Conservation (phyloP, 2,888 invertebrate species). For the Caenorhabditis wallacei region DNA sequence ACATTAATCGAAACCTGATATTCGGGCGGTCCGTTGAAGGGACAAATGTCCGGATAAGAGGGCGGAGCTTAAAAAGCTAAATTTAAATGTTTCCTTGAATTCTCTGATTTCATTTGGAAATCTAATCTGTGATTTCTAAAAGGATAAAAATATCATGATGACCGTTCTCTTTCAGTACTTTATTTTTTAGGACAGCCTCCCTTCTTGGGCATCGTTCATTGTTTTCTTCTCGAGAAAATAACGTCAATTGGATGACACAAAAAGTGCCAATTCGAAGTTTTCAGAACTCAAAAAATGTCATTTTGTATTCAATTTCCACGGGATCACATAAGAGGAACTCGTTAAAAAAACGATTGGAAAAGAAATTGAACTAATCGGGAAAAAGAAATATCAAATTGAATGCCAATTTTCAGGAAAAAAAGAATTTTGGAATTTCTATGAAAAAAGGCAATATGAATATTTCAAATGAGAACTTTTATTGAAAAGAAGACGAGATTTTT, state of each 20-base stretch:
- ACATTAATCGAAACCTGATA: slow-evolving; percentile 44
- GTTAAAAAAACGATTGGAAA: not conserved
- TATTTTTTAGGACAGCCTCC: slow-evolving; percentile 3
- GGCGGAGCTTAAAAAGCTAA: slow-evolving; percentile 21
- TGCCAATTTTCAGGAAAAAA: not conserved
- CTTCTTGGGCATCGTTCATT: not conserved
- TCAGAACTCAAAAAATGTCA: not conserved
- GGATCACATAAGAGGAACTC: not conserved
- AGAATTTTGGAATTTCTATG: not conserved
- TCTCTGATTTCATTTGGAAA: slow-evolving; percentile 16
- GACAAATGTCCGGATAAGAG: slow-evolving; percentile 12
- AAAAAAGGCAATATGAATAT: not conserved
- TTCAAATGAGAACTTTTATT: too few relatives aligned
- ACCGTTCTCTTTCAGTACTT: slow-evolving; percentile 4
- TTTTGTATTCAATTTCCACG: not conserved
- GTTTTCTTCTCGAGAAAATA: slow-evolving; percentile 1
- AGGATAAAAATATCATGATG: not conserved
- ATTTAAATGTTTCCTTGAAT: slow-evolving; percentile 25
- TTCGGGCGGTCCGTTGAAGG: slow-evolving; percentile 18
- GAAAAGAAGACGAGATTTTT: too few relatives aligned
- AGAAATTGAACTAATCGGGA: slow-evolving; percentile 4
- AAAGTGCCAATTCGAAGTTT: slow-evolving; percentile 4
- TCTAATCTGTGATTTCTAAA: slow-evolving; percentile 11
- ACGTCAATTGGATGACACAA: not conserved
- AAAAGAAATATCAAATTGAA: not conserved